phyloP scores from a whole-genome alignment of 2,888 invertebrate genomes.

The Linyphia triangularis region DNA sequence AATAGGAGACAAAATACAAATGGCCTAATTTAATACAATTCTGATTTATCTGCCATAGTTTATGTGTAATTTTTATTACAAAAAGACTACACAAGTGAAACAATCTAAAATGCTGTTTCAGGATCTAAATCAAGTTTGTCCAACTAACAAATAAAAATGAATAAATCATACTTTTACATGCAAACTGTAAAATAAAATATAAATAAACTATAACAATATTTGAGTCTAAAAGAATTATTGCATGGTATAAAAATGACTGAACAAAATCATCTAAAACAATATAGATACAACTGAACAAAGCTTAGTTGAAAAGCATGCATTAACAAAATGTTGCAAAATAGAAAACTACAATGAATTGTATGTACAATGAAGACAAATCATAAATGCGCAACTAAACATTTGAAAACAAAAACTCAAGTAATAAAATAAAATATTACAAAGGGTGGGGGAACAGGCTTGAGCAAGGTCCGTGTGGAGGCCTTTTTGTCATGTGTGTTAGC shows the following conservation, averaged over 20 bases:
- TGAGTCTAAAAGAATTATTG: constrained; percentile 28
- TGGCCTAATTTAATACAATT: too few species aligned
- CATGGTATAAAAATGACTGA: constrained; percentile 47
- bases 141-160: background rate
- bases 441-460: constrained; percentile 33
- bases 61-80: too few species aligned
- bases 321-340: constrained; percentile 20
- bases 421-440: constrained; percentile 36
- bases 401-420: background rate
- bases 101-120: background rate
- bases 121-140: background rate
- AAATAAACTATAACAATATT: constrained; percentile 47
- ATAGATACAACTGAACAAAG: constrained; percentile 1
- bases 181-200: constrained; percentile 37
- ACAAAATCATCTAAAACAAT: constrained; percentile 7
- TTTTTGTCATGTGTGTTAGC: constrained; percentile 45
- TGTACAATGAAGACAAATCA: constrained; percentile 28
- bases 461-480: constrained; percentile 49
- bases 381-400: constrained; percentile 11
- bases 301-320: constrained; percentile 25
- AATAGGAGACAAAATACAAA: too few species aligned
- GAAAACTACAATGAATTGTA: constrained; percentile 37
- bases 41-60: too few species aligned
- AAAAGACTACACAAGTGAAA: too few species aligned
- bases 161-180: constrained; percentile 22